Evolutionary conservation across 1,140 invertebrate species (phyloP), one percentile per base, ranked within the genome.

Genomic region (Drosophila dunni): DNA sequence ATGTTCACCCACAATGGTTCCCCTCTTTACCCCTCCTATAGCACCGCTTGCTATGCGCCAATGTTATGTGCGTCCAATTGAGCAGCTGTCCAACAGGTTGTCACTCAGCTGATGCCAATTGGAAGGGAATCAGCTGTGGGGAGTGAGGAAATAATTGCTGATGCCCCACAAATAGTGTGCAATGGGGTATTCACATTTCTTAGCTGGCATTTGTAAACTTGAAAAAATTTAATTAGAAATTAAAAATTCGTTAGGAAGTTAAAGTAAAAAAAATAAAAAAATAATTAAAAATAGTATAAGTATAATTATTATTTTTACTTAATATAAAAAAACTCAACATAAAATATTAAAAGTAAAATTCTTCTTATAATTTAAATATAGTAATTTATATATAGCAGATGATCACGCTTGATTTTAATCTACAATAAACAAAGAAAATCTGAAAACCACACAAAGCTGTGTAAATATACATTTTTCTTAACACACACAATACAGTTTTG

Each of bases 31-130:
- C 13, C 15, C 42, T 15, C 20, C 9, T 13, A 29, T 20, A 29
- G 29, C 46, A 0, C n/a, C n/a, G 8, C 10, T 51, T 24, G 11
- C 34, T 45, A 7, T 48, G 33, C 15, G 29, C 29, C 8, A 15
- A 38, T 11, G 44, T 45, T 36, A 17, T 42, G 64, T 54, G 53
- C 56, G 42, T 38, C 29, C 74, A 77, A 77, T 77, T 77, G 75
- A 68, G 45, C 58, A 51, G 40, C 50, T 56, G 71, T 61, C 48
- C 61, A 81, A 78, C 79, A 82, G 75, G 71, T 82, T 83, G 80
- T 79, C 80, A 73, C 64, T 85, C 82, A 85, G 65, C 76, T 67
- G 64, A 13, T 34, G 64, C 34, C 57, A 61, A 56, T 48, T 34
- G 44, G n/a, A 36, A 51, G 44, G 54, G 46, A 63, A 76, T 64